Conservation (phyloP, 2,888 invertebrate species). For the Cheilosia soror region DNA sequence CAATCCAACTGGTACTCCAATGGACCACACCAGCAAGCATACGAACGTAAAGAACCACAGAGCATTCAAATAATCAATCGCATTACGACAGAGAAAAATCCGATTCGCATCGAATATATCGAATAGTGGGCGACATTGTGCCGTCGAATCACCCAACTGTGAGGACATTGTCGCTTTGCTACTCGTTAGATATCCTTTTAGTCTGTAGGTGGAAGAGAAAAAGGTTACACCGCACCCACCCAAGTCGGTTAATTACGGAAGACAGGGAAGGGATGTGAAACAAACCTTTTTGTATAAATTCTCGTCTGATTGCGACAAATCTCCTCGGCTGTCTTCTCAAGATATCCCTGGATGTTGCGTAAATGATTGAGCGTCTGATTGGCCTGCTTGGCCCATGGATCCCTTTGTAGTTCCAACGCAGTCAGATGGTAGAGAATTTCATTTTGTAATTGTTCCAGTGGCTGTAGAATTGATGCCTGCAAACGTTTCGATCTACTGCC, state of each 20-base stretch:
- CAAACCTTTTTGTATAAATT: slow-evolving; percentile 81
- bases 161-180: slow-evolving; percentile 88
- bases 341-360: slow-evolving; percentile 90
- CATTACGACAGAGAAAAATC: slow-evolving; percentile 83
- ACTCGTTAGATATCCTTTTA: slow-evolving; percentile 88
- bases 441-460: slow-evolving; percentile 88
- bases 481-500: slow-evolving; percentile 87
- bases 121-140: slow-evolving; percentile 89
- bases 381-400: slow-evolving; percentile 88
- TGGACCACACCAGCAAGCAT: slow-evolving; percentile 86
- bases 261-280: slow-evolving; percentile 6
- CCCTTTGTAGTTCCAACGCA: slow-evolving; percentile 89
- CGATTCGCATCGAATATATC: slow-evolving; percentile 88
- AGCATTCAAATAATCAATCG: slow-evolving; percentile 85
- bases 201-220: slow-evolving; percentile 80
- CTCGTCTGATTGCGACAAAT: slow-evolving; percentile 88
- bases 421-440: slow-evolving; percentile 91
- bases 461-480: slow-evolving; percentile 87
- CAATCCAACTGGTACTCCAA: slow-evolving; percentile 87
- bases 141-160: slow-evolving; percentile 86
- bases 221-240: neutral
- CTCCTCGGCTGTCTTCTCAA: slow-evolving; percentile 89
- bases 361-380: slow-evolving; percentile 90
- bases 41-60: slow-evolving; percentile 88
- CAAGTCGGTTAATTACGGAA: no score